Evolutionary conservation across 2,888 invertebrate genomes (phyloP), one percentile per base, ranked within the genome.

Genomic region (Chromoteleia sp.): DNA sequence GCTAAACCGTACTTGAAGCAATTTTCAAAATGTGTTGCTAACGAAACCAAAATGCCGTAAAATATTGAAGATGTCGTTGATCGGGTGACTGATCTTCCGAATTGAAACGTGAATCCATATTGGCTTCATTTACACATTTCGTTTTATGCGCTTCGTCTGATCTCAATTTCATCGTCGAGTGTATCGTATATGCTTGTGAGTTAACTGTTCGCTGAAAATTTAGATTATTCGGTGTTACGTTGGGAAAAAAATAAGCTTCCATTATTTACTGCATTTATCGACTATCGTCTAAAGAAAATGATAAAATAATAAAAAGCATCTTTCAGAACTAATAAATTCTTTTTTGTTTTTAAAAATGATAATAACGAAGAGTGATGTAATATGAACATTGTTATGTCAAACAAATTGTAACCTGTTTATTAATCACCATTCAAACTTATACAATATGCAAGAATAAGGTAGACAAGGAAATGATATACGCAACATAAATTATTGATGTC

Each of bases 71-170:
- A 89, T 88, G 87, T 87, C 88, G 85, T 89, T 88, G 88, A 81
- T 76, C 84, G 87, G 82, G 63, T 84, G 81, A 80, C 81, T 81
- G 88, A 85, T 83, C 84, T 87, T 85, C 73, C 85, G 85, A 85
- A 88, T 85, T 84, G 84, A 85, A 82, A 77, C 82, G 78, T 77
- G 65, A 86, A 85, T 87, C 88, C 85, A 90, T 90, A 91, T 91
- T 91, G 91, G 91, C 91, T 89, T 91, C 90, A 90, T 91, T 91
- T 91, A 88, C 89, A 90, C 89, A 89, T 90, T 89, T 90, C 90
- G 88, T 90, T 90, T 91, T 87, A 87, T 84, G 85, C 86, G 75
- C 83, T 67, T 76, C 82, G 77, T 78, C 54, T 76, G 84, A 76
- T 84, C 85, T 84, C 87, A 86, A 88, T 89, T 87, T 88, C 82